phyloP scores from a whole-genome alignment of 1,140 invertebrate genomes.

The Maniola jurtina region DNA sequence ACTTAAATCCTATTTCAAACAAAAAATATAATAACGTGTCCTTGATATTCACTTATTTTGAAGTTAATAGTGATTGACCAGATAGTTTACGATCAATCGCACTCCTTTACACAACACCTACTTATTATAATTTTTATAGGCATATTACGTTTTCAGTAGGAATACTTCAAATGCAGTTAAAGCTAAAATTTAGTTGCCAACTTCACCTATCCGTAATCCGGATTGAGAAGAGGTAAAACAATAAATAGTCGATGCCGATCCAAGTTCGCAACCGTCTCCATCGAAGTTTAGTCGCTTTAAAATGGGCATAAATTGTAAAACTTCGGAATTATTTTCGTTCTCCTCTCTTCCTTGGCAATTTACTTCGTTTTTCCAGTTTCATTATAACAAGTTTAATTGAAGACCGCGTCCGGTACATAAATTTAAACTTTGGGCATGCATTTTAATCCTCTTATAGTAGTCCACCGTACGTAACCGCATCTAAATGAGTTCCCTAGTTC shows the following conservation, averaged over 20 bases:
- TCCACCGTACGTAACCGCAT: conserved; percentile 56
- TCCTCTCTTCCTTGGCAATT: conserved; percentile 51
- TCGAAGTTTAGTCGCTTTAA: conserved; percentile 54
- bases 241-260: conserved; percentile 9
- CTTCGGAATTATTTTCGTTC: conserved; percentile 62
- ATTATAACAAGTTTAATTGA: conserved; percentile 75
- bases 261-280: conserved; percentile 41
- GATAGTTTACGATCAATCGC: no score
- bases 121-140: no score
- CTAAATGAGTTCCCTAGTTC: conserved; percentile 66
- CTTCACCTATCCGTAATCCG: conserved; percentile 4
- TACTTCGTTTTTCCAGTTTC: conserved; percentile 70
- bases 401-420: conserved; percentile 71
- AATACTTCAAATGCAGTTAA: neutral
- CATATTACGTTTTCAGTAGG: neutral
- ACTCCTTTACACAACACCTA: no score
- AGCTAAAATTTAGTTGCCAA: neutral
- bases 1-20: no score
- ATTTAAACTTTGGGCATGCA: conserved; percentile 74
- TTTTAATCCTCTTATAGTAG: conserved; percentile 71
- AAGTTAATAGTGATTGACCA: no score
- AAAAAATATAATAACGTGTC: no score
- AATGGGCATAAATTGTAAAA: conserved; percentile 68
- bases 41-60: no score
- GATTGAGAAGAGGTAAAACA: conserved; percentile 3